Conservation (phyloP, 2,888 invertebrate species). For the Eupithecia insigniata region DNA sequence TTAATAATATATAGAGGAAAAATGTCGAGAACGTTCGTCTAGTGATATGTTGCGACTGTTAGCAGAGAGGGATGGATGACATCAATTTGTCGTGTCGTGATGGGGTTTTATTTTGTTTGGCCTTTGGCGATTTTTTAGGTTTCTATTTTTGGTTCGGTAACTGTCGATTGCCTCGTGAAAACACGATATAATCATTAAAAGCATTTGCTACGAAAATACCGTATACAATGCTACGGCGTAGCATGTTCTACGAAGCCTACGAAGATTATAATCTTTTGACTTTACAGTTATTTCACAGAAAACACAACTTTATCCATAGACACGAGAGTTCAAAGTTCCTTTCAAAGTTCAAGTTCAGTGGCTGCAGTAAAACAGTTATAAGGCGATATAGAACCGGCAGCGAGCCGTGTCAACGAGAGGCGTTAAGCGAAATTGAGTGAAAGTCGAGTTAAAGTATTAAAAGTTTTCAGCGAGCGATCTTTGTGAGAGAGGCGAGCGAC, state of each 20-base stretch:
- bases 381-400: conserved; percentile 64
- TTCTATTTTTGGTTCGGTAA: conserved; percentile 40
- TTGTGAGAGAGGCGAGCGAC: conserved; percentile 60
- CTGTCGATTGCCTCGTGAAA: conserved; percentile 1
- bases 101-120: conserved; percentile 83
- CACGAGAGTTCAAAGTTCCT: conserved; percentile 10
- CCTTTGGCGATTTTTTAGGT: conserved; percentile 68
- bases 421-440: conserved; percentile 82
- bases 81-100: conserved; percentile 84
- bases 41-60: conserved; percentile 84
- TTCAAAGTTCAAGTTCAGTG: conserved; percentile 46
- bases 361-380: conserved; percentile 67
- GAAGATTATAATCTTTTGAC: not conserved
- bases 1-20: conserved; percentile 85
- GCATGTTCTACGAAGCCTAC: conserved; percentile 3
- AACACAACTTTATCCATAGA: not conserved
- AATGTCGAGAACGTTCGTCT: conserved; percentile 82
- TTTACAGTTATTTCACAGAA: not conserved
- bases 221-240: conserved; percentile 12
- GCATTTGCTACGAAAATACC: not conserved
- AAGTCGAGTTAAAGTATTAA: conserved; percentile 84
- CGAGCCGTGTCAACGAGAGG: conserved; percentile 76
- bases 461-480: conserved; percentile 83
- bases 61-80: conserved; percentile 83
- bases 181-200: not conserved